A percentile compares a stretch with the other conserved stretches of the same genome.
Conservation (phyloP, 2,797 vertebrate species). For the Lacerta bilineata region DNA sequence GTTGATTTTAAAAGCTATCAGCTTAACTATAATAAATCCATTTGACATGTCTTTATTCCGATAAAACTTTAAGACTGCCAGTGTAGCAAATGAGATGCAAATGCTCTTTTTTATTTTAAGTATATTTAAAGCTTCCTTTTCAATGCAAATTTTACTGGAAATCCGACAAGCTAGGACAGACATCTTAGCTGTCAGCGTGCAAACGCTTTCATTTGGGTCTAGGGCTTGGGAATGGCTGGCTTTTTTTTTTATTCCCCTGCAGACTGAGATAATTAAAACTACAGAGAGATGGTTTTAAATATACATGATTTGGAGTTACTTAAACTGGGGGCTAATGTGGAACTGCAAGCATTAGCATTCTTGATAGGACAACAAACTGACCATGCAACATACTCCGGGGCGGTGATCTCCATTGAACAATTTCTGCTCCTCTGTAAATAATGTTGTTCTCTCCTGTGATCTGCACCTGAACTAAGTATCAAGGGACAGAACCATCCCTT, state of each 20-base stretch:
- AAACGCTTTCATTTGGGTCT: conserved; percentile 81
- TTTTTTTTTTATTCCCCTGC: conserved; percentile 75
- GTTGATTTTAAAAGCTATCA: conserved; percentile 90
- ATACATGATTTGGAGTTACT: conserved; percentile 83
- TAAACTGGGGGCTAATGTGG: conserved; percentile 79
- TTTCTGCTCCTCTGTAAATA: conserved; percentile 52
- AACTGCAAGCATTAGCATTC: conserved; percentile 79
- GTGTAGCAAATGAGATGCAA: conserved; percentile 98
- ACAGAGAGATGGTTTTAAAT: conserved; percentile 85
- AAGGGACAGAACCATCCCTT: conserved; percentile 44
- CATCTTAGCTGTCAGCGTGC: conserved; percentile 83
- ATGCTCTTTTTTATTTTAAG: conserved; percentile 95
- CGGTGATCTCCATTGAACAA: conserved; percentile 24
- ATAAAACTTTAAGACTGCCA: conserved; percentile 97
- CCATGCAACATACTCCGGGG: conserved; percentile 40
- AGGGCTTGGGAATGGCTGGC: conserved; percentile 74
- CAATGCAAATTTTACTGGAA: conserved; percentile 89
- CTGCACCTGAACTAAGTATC: conserved; percentile 46
- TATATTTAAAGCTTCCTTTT: conserved; percentile 93
- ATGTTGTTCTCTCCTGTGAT: not conserved
- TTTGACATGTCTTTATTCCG: conserved; percentile 98
- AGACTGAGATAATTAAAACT: conserved; percentile 87
- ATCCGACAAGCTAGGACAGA: conserved; percentile 85
- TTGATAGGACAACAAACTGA: conserved; percentile 70
- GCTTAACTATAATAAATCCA: conserved; percentile 93